Evolutionary conservation across 2,113 vertebrate genomes (phyloP), one percentile per base, ranked within the genome.

Genomic region (Malurus alboscapulatus): DNA sequence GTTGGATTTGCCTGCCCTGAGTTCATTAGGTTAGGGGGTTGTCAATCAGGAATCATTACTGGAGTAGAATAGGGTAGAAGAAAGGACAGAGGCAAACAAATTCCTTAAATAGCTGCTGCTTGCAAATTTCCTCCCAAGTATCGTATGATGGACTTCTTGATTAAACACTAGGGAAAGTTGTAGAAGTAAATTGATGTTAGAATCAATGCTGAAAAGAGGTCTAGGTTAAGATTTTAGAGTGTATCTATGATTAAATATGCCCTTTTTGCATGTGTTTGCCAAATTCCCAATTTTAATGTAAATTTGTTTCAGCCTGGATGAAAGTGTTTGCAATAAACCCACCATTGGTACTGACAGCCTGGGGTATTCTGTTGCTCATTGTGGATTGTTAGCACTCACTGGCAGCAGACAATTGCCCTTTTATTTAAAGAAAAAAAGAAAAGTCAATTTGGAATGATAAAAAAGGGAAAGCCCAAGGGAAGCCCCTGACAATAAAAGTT

Each of bases 401-500:
- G 68, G 47, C 68, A 91, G 72, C 17, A 88, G 87, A 63, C 87
- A 90, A 80, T 71, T 86, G 48, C 38, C 84, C 63, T 95, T 93
- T 50, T 25, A 85, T 87, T 83, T 78, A 48, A 84, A 83, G 84
- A 12, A 61, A 20, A 85, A 85, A 55, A 87, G 84, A 50, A 36
- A 84, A 84, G 82, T 76, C 94, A 74, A 24, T 91, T 94, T 79
- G 88, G 91, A 85, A 67, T 69, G 84, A 91, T 76, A 54, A 71
- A 68, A 59, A 93, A 29, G 72, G 91, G 82, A 65, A 87, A 94
- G 79, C 90, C 92, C 85, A 86, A 48, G 91, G 94, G 95, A 95
- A 92, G 71, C 78, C 67, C 12, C 2, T 71, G 91, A 67, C 93
- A 74, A 73, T 77, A 73, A 55, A 95, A 96, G 92, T 91, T 92